Evolutionary conservation across 2,113 vertebrate genomes (phyloP), one percentile per base, ranked within the genome.

Genomic region (Sapajus apella): DNA sequence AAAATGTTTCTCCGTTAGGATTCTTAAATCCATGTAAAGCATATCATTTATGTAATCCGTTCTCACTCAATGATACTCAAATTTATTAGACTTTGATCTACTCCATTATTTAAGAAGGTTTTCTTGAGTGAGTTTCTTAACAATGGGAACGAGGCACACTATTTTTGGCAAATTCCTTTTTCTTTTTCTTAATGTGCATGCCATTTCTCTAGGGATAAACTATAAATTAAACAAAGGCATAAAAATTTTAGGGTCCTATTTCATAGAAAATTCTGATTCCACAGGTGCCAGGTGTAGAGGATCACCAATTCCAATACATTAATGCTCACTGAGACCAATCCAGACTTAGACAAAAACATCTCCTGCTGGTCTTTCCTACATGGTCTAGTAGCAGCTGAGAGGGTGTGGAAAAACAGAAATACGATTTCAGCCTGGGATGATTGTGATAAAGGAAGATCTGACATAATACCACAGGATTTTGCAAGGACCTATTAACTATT

Each of bases 281-380:
- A 70, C 89, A 90, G 93, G 72, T 92, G 75, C 37, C 85, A 95
- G 91, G 86, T 91, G 75, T 87, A 86, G 56, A 40, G 23, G 30
- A 90, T 89, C 64, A 84, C 32, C 45, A 61, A 35, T 35, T 83
- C 47, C 45, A 50, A 84, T 55, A 77, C 8, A 40, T 66, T 93
- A 96, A 90, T 27, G 5, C 13, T 85, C 55, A 50, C 32, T 32
- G 35, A 80, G 68, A 61, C 5, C 8, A 12, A 90, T 80, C 9
- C 20, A 93, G 35, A n/a, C 40, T 10, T 76, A 84, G 76, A 90
- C 4, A 72, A 79, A 93, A 87, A 61, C 0, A 30, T 64, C 64
- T 92, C 10, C 10, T 79, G 1, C 32, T 80, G 16, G 18, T 50
- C 32, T 93, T 83, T 66, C 1, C 2, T 64, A 12, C 3, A 4